These are phyloP conservation scores for Pristionchus exspectatus DNA, from an alignment of 2,888 invertebrate genomes.

Conservation along the genomic window DNA sequence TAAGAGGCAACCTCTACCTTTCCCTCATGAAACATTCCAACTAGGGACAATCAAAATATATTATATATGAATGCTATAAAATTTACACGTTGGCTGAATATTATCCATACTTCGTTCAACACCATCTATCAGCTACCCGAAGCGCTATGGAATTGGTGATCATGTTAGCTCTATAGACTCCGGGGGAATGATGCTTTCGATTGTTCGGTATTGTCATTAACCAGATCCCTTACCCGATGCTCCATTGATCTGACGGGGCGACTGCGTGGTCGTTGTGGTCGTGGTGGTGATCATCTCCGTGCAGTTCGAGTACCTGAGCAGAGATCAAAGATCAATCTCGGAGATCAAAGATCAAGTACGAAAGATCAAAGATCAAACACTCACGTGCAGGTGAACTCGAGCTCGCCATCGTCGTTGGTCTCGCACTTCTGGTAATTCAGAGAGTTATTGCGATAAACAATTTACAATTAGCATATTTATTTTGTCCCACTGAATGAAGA, in stretches of 20 bases:
- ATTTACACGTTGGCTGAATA: neutral
- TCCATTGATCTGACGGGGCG: neutral
- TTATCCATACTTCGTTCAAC: neutral
- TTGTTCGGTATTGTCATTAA: neutral
- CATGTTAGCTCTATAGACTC: too few relatives aligned
- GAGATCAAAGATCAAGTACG: neutral
- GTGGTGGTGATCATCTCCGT: constrained; percentile 51
- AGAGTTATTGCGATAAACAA: neutral
- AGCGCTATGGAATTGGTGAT: neutral
- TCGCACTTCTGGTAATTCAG: neutral
- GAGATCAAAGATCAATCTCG: neutral
- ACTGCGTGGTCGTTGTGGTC: constrained; percentile 45
- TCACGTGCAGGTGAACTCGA: neutral
- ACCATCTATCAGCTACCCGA: neutral
- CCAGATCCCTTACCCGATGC: neutral
- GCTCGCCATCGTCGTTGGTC: neutral
- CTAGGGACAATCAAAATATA: neutral
- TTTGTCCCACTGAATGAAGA: neutral
- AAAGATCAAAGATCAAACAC: neutral
- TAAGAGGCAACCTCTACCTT: neutral
- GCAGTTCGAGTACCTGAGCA: constrained; percentile 42
- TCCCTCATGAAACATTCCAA: neutral
- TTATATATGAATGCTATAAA: neutral
- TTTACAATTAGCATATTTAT: neutral
- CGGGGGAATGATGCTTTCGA: neutral